These are phyloP conservation scores for Cotesia congregata DNA, from an alignment of 2,888 invertebrate species.

Conservation along the genomic window DNA sequence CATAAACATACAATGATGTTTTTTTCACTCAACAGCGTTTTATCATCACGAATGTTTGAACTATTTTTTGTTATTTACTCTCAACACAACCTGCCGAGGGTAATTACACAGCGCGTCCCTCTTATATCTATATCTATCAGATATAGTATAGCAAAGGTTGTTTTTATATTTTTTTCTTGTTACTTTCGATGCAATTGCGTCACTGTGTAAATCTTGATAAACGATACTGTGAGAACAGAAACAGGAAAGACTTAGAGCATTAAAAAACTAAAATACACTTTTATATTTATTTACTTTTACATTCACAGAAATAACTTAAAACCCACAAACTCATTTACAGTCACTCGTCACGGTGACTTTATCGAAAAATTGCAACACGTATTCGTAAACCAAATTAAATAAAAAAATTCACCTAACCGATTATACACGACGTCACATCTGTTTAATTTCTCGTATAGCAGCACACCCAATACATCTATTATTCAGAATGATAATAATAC, in stretches of 20 bases:
- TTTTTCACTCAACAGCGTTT: neutral
- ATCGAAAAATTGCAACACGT: constrained; percentile 4
- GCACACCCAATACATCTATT: neutral
- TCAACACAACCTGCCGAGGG: neutral
- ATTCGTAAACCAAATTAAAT: constrained; percentile 33
- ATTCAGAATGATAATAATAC: neutral
- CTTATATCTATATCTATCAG: neutral
- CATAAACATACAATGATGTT: neutral
- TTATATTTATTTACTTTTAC: neutral
- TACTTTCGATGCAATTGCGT: neutral
- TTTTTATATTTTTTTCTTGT: neutral
- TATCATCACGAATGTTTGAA: neutral
- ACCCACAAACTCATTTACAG: neutral
- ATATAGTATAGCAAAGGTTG: too few species aligned
- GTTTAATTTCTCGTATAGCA: constrained; percentile 26
- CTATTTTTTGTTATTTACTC: neutral
- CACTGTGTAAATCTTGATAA: neutral
- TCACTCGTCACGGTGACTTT: constrained; percentile 10
- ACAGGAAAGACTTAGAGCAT: constrained; percentile 1
- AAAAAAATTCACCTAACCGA: constrained; percentile 20
- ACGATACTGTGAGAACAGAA: neutral
- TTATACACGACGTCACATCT: constrained; percentile 40
- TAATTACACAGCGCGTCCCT: neutral
- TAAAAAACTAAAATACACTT: constrained; percentile 1
- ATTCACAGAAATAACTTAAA: neutral